Evolutionary conservation across 2,113 vertebrate species (phyloP), one percentile per base, ranked within the genome.

Genomic region (Nipponia nippon): DNA sequence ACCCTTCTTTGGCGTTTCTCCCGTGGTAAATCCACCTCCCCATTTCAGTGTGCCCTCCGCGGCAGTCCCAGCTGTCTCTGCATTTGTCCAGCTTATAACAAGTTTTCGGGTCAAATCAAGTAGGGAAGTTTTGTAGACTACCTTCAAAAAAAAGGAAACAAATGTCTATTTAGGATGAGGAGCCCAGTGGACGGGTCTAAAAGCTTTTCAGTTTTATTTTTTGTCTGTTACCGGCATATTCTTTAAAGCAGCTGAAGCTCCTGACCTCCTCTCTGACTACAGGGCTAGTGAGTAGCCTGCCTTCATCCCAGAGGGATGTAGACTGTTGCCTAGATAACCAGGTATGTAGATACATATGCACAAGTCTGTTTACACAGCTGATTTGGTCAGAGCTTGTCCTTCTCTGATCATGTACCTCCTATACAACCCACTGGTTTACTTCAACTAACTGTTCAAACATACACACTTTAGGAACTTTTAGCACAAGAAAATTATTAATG

Each of bases 31-130:
- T 7, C 46, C 44, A 7, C 32, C 38, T 34, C 53, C 53, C 27
- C 2, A 0, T 21, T 11, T 2, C 8, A 0, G 23, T 1, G 5
- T 42, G 38, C 58, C n/a, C 42, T 21, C 13, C 0, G 7, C 30
- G 5, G 25, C 0, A 1, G 40, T 17, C 23, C 40, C 56, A 10
- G 27, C 27, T 34, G 47, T 38, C 36, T 38, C 56, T 13, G 50
- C 27, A 22, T 55, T 23, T 34, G 8, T 7, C 30, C 23, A 4
- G n/a, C 26, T 49, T n/a, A 3, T 6, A 23, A 30, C 58, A 42
- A 50, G 61, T 3, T 29, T 21, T 27, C 0, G 2, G 26, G 53
- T 13, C 8, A 17, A 16, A 42, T 3, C 15, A 6, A 25, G 16
- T 3, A 30, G 52, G 17, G 25, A 52, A 10, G 7, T 46, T 34